These are phyloP conservation scores for Lacanobia oleracea DNA, from an alignment of 2,888 invertebrate genomes.

Conservation along the genomic window DNA sequence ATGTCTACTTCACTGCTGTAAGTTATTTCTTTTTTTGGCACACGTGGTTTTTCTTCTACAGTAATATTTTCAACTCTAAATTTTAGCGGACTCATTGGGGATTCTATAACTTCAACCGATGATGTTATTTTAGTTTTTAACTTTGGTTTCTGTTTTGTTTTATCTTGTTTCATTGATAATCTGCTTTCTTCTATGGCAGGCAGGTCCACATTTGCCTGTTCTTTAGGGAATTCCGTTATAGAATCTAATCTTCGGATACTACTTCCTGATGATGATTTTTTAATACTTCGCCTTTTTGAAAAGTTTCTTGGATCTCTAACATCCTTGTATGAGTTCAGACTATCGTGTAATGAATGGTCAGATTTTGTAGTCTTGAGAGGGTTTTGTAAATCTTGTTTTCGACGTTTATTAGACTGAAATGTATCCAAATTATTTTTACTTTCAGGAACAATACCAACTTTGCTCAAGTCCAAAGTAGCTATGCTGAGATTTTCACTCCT, in stretches of 20 bases:
- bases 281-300: conserved; percentile 81
- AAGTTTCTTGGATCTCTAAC: conserved; percentile 68
- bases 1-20: conserved; percentile 79
- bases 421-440: conserved; percentile 57
- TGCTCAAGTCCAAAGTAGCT: conserved; percentile 84
- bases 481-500: conserved; percentile 89
- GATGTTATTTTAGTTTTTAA: conserved; percentile 90
- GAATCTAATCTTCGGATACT: conserved; percentile 85
- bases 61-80: conserved; percentile 90
- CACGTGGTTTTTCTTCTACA: conserved; percentile 89
- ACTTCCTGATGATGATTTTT: conserved; percentile 85
- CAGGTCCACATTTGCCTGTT: conserved; percentile 71
- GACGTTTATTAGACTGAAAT: conserved; percentile 65
- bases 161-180: conserved; percentile 73
- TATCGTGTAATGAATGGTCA: conserved; percentile 85
- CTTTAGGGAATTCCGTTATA: conserved; percentile 85
- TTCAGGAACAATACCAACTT: conserved; percentile 79
- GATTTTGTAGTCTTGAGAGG: conserved; percentile 85
- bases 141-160: conserved; percentile 76
- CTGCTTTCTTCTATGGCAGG: conserved; percentile 87
- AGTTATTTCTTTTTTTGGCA: conserved; percentile 82
- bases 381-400: conserved; percentile 71
- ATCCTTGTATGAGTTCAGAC: conserved; percentile 74
- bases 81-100: conserved; percentile 87
- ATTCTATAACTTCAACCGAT: conserved; percentile 86